Evolutionary conservation across 2,113 vertebrate species (phyloP).

Genomic region (Struthio camelus): DNA sequence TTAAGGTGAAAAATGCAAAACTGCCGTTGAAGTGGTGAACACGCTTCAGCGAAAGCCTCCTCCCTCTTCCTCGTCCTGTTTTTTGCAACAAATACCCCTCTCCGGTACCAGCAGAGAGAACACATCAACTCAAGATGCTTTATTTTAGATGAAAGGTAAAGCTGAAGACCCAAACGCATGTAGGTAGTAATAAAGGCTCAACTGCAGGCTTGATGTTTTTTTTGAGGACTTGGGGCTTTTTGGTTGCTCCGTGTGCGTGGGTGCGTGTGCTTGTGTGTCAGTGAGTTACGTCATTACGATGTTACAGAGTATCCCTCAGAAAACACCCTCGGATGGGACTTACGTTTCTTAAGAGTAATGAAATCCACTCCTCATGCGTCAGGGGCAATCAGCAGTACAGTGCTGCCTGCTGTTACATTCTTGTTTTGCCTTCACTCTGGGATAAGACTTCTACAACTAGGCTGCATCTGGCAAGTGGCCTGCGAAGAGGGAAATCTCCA

Average conservation of each 20-base stretch:
- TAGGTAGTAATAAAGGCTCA: neutral
- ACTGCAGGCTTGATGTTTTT: neutral
- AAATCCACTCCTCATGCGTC: neutral
- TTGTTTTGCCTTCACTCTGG: neutral
- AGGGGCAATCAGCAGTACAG: neutral
- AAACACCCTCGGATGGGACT: neutral
- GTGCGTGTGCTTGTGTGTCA: neutral
- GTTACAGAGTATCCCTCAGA: neutral
- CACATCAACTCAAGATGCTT: rapidly evolving
- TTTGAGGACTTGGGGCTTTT: neutral
- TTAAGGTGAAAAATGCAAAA: neutral
- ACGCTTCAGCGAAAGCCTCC: neutral
- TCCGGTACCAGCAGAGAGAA: neutral
- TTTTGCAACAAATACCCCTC: neutral
- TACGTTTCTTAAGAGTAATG: neutral
- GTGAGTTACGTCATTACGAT: neutral
- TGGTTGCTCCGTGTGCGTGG: neutral
- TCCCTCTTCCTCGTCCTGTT: neutral
- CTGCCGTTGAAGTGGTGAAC: neutral
- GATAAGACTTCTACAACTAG: neutral
- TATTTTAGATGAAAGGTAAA: neutral
- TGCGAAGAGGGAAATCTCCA: neutral
- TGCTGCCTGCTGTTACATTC: neutral
- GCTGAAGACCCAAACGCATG: neutral
- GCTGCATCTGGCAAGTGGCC: neutral